phyloP scores from a whole-genome alignment of 2,113 vertebrate genomes.

The Podarcis muralis region DNA sequence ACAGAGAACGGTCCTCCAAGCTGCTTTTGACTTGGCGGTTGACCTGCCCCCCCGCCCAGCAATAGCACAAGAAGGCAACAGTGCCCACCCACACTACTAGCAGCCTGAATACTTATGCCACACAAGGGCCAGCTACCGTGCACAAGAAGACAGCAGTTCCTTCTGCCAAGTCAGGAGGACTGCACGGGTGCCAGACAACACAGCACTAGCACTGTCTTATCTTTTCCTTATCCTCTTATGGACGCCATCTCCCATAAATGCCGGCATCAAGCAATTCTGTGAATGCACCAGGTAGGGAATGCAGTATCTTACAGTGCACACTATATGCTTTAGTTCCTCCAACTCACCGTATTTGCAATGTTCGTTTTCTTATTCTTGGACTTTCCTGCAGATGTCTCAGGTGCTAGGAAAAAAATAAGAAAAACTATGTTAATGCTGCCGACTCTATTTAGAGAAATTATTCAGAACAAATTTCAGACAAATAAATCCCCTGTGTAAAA shows the following conservation, averaged over 20 bases:
- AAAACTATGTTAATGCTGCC: not conserved
- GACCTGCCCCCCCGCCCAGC: too few relatives aligned
- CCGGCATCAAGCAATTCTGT: not conserved
- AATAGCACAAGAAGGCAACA: too few relatives aligned
- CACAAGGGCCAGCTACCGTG: too few relatives aligned
- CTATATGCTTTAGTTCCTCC: not conserved
- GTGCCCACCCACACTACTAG: too few relatives aligned
- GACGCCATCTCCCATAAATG: not conserved
- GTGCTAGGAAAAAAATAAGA: slow-evolving; percentile 56
- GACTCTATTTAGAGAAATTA: not conserved
- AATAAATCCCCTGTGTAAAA: not conserved
- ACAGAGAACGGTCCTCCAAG: not conserved
- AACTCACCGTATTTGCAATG: slow-evolving; percentile 82
- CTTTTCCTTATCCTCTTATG: too few relatives aligned
- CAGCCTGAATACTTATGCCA: too few relatives aligned
- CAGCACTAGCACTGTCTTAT: too few relatives aligned
- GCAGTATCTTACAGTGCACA: not conserved
- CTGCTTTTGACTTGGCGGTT: too few relatives aligned
- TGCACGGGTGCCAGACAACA: too few relatives aligned
- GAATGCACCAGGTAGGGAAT: not conserved
- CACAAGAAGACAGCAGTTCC: too few relatives aligned
- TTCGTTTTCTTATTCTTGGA: slow-evolving; percentile 76
- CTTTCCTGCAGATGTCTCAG: slow-evolving; percentile 55
- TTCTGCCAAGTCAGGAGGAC: too few relatives aligned
- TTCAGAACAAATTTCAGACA: not conserved